Evolutionary conservation across 2,888 invertebrate species (phyloP).

Genomic region (Hirtodrosophila trivittata): DNA sequence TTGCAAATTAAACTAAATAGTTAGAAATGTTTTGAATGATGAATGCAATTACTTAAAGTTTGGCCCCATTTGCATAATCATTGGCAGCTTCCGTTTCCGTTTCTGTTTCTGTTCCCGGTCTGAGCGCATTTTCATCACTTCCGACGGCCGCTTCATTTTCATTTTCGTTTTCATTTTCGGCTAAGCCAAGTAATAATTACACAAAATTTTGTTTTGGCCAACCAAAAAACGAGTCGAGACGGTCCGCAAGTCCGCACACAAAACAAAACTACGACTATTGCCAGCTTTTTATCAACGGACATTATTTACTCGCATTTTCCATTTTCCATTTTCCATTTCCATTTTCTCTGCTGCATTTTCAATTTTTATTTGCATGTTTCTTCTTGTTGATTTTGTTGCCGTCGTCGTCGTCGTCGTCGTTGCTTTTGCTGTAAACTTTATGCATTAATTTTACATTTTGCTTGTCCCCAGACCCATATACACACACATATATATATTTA

Average conservation of each 20-base stretch:
- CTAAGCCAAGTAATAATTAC: constrained; percentile 56
- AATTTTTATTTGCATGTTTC: constrained; percentile 29
- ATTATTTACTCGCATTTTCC: constrained; percentile 68
- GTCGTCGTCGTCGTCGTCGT: constrained; percentile 31
- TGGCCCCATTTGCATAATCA: constrained; percentile 54
- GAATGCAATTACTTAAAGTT: constrained; percentile 10
- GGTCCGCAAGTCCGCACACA: too few relatives aligned
- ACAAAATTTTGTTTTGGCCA: constrained; percentile 36
- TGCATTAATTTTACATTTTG: constrained; percentile 80
- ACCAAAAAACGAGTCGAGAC: too few relatives aligned
- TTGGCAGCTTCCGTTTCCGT: constrained; percentile 61
- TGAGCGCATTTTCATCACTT: constrained; percentile 59
- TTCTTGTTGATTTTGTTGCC: constrained; percentile 44
- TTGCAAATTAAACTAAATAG: neutral
- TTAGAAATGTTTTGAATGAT: constrained; percentile 1
- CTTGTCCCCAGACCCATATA: constrained; percentile 20
- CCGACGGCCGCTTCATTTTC: constrained; percentile 21
- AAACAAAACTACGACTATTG: constrained; percentile 32
- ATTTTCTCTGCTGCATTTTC: constrained; percentile 39
- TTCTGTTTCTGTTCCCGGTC: constrained; percentile 9
- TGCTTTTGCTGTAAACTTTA: constrained; percentile 71
- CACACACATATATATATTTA: constrained; percentile 25
- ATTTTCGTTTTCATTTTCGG: neutral
- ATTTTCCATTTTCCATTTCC: constrained; percentile 28
- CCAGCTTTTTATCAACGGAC: constrained; percentile 68